Base-by-base conservation (phyloP, 2,797 vertebrate genomes). In the Spinus olivaceus region DNA sequence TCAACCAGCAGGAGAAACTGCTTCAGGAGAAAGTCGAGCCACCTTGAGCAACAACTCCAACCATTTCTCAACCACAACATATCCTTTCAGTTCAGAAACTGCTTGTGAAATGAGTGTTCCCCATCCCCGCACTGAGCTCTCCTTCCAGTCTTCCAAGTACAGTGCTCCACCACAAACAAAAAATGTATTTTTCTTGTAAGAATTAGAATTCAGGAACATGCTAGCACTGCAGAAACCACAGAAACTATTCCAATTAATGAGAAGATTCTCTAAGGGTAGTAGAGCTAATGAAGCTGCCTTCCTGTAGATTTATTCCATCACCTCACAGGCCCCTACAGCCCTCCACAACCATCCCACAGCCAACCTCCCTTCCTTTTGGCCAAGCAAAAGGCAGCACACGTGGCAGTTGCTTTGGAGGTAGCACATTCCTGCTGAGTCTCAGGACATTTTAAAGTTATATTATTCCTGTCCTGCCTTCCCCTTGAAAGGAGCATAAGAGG, bases 401-500 rank as follows among this genome's bases (percentile, higher is more conserved):
- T 1, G 41, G 51, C 35, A 35, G 19, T 2, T 30, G 16, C 27
- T 71, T 3, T n/a, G 44, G 44, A 79, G 17, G 30, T 0, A 46
- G 20, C 49, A 49, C 14, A 24, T 37, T 41, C 2, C 0, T 44
- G 6, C 8, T 33, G 28, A n/a, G 35, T 18, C 24, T 24, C 63
- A 17, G 23, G 33, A 49, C 15, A 30, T 24, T 47, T 6, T 11
- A 14, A 74, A 80, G 35, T 25, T 8, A 3, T 0, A 0, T n/a
- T 50, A 30, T 7, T 66, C 44, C 77, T 42, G 10, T 44, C n/a
- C 51, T 46, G 19, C 28, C 22, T 63, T 35, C 37, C 28, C 25
- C 71, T 61, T 14, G 14, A 41, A 10, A 9, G 20, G 5, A 69
- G 27, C 10, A 22, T 5, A 67, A 20, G 9, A 39, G 0, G 2